phyloP scores from a whole-genome alignment of 1,140 invertebrate genomes.

The Heterodera schachtii region DNA sequence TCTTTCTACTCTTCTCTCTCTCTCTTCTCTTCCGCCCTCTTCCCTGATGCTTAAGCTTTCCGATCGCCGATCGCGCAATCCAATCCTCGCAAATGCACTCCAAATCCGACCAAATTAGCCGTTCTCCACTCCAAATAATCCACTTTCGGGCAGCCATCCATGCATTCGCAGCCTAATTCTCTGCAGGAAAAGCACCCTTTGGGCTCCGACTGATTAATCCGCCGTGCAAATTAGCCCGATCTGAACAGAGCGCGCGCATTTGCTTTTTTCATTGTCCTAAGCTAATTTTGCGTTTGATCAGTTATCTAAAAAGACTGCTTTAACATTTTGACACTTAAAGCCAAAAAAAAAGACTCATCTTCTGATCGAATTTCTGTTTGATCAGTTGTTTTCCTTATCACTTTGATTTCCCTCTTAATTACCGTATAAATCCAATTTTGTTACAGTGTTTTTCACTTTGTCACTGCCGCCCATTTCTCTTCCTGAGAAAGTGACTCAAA shows the following conservation, averaged over 20 bases:
- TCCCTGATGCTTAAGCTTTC: neutral
- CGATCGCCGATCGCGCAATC: neutral
- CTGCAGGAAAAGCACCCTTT: neutral
- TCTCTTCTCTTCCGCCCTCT: neutral
- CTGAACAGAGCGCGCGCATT: neutral
- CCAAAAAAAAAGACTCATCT: too few species aligned
- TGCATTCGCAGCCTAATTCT: neutral
- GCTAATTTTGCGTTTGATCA: neutral
- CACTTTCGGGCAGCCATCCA: neutral
- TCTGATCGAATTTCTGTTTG: too few species aligned
- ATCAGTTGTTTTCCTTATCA: too few species aligned
- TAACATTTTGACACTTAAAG: neutral
- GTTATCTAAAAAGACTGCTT: neutral
- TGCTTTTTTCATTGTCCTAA: neutral
- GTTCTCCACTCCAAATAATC: neutral
- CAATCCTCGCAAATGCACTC: neutral
- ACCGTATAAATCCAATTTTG: too few species aligned
- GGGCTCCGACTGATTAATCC: neutral
- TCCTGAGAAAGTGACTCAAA: too few species aligned
- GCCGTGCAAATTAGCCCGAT: neutral
- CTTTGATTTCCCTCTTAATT: too few species aligned
- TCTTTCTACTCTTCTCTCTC: neutral
- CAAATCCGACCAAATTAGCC: slow-evolving; percentile 2
- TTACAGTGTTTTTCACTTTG: too few species aligned
- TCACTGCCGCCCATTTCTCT: too few species aligned